A percentile compares a stretch with the other conserved stretches of the same genome.
Conservation (phyloP, 2,113 vertebrate genomes). For the Grantiella picta region DNA sequence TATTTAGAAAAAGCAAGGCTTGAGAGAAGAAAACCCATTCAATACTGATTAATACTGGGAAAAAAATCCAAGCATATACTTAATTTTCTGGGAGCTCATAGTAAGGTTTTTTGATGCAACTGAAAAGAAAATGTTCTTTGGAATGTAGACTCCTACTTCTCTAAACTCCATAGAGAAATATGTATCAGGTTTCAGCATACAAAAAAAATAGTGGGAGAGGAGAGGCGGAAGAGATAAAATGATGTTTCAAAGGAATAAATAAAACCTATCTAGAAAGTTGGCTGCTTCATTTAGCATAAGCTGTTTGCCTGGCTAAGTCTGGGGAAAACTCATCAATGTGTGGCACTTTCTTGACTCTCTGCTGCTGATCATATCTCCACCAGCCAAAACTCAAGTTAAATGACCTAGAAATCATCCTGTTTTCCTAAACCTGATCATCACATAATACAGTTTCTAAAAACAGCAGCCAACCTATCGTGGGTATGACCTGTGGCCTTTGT, state of each 20-base stretch:
- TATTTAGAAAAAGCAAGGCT: background rate
- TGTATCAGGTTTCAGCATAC: background rate
- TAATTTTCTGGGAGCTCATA: background rate
- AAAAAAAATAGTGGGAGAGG: rapidly evolving
- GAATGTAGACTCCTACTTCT: background rate
- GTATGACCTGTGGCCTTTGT: background rate
- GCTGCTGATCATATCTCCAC: background rate
- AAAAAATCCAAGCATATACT: background rate
- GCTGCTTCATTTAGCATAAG: background rate
- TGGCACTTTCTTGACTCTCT: background rate
- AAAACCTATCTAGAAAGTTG: background rate
- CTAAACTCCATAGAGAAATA: background rate
- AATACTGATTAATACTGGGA: background rate
- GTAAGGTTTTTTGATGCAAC: background rate
- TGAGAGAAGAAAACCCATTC: background rate
- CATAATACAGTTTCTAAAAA: background rate
- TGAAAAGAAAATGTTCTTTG: background rate
- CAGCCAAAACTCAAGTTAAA: background rate
- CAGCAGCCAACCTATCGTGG: too few species aligned
- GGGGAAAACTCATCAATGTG: background rate
- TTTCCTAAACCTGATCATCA: background rate
- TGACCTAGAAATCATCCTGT: background rate
- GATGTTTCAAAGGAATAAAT: background rate
- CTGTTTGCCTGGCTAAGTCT: background rate
- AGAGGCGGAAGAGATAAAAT: background rate